Evolutionary conservation across 1,140 invertebrate species (phyloP).

Genomic region (Bombus pascuorum): DNA sequence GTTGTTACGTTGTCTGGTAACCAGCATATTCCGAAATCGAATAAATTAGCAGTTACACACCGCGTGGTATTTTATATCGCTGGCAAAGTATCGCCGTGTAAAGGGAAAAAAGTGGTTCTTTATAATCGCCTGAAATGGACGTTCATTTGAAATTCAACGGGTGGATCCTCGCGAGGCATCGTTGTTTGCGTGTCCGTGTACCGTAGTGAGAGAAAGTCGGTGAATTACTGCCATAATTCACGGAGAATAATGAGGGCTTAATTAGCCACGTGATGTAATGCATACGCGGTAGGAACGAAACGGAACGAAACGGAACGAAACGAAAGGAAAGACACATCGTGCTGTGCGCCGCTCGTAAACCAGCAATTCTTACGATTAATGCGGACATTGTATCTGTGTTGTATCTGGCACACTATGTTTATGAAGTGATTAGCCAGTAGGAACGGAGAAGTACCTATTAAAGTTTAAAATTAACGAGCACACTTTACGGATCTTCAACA

Average conservation of each 20-base stretch:
- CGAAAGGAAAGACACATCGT: slow-evolving; percentile 60
- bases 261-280: slow-evolving; percentile 72
- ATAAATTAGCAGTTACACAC: slow-evolving; percentile 55
- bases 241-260: slow-evolving; percentile 72
- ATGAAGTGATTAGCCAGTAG: slow-evolving; percentile 65
- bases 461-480: slow-evolving; percentile 61
- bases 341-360: slow-evolving; percentile 58
- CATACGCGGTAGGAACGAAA: slow-evolving; percentile 65
- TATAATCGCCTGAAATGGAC: slow-evolving; percentile 60
- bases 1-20: slow-evolving; percentile 41
- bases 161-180: slow-evolving; percentile 58
- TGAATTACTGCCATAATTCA: slow-evolving; percentile 71
- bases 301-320: slow-evolving; percentile 67
- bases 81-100: slow-evolving; percentile 15
- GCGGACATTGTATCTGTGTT: slow-evolving; percentile 62
- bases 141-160: slow-evolving; percentile 69
- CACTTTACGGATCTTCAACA: slow-evolving; percentile 42
- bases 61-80: slow-evolving; percentile 47
- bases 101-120: slow-evolving; percentile 37
- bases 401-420: slow-evolving; percentile 59
- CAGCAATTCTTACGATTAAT: slow-evolving; percentile 68
- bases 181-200: slow-evolving; percentile 54
- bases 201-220: slow-evolving; percentile 68
- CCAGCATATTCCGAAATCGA: slow-evolving; percentile 37
- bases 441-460: slow-evolving; percentile 58